phyloP scores from a whole-genome alignment of 2,797 vertebrate species.

The Pteropus rufus region DNA sequence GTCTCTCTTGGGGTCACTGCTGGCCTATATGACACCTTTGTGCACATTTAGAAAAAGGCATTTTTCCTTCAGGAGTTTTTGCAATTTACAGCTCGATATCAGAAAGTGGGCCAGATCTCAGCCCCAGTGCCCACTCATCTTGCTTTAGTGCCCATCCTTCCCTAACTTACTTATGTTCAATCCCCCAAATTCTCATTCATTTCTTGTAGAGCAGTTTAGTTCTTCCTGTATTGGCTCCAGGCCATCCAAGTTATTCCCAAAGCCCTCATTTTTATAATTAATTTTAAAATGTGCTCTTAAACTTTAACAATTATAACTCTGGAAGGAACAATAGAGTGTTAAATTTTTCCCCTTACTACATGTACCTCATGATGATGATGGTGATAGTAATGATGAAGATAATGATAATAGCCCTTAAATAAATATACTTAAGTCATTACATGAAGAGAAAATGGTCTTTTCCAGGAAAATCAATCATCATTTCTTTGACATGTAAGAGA shows the following conservation, averaged over 20 bases:
- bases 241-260: slow-evolving; percentile 1
- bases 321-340: neutral
- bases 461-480: neutral
- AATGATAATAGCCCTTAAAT: neutral
- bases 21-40: neutral
- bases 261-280: slow-evolving; percentile 28
- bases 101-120: neutral
- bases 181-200: neutral
- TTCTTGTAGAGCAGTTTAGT: neutral
- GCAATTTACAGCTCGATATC: neutral
- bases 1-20: neutral
- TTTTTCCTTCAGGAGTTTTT: neutral
- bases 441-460: neutral
- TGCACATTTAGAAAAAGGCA: neutral
- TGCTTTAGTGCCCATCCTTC: neutral
- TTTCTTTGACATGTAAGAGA: slow-evolving; percentile 1
- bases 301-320: neutral
- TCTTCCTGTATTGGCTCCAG: neutral
- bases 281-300: neutral
- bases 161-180: neutral
- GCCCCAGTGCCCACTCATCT: neutral
- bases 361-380: neutral
- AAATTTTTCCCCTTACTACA: neutral
- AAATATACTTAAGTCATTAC: neutral
- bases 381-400: neutral